Conservation (phyloP, 1,140 invertebrate species). For the Zaprionus camerounensis region DNA sequence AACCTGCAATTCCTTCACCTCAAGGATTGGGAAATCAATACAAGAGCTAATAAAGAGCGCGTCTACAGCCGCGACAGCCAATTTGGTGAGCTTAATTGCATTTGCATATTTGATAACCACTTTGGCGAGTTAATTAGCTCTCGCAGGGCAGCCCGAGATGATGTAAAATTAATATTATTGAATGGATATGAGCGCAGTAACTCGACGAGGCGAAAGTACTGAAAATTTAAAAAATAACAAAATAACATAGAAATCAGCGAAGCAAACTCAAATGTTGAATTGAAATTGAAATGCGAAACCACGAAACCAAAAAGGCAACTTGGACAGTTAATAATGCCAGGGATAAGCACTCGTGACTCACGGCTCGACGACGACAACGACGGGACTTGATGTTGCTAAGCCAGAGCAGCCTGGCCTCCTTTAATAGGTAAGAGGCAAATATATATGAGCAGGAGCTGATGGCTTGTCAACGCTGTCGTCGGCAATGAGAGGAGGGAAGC, state of each 20-base stretch:
- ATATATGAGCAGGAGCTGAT: slow-evolving; percentile 23
- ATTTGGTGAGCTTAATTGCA: slow-evolving; percentile 37
- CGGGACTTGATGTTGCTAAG: slow-evolving; percentile 60
- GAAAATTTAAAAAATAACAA: slow-evolving; percentile 5
- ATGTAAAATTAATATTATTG: slow-evolving; percentile 23
- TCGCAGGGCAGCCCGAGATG: not conserved
- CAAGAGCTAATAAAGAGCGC: not conserved
- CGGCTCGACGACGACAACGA: slow-evolving; percentile 55
- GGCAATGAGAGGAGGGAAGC: not conserved
- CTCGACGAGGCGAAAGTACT: not conserved
- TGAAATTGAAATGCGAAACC: slow-evolving; percentile 52
- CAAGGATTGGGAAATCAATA: not conserved
- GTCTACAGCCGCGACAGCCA: slow-evolving; percentile 4
- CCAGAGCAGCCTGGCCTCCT: slow-evolving; percentile 10
- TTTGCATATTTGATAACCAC: slow-evolving; percentile 41
- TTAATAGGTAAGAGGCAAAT: slow-evolving; percentile 35
- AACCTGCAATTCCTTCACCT: not conserved
- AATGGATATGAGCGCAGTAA: slow-evolving; percentile 14
- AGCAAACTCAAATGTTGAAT: slow-evolving; percentile 28
- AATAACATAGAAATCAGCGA: slow-evolving; percentile 7
- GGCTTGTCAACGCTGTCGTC: not conserved
- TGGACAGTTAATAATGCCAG: slow-evolving; percentile 74
- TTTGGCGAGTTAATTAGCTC: slow-evolving; percentile 45
- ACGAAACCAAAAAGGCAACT: slow-evolving; percentile 44
- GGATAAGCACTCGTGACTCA: slow-evolving; percentile 67